Evolutionary conservation across 2,888 invertebrate species (phyloP), one percentile per base, ranked within the genome.

Genomic region (Lacanobia wlatinum): DNA sequence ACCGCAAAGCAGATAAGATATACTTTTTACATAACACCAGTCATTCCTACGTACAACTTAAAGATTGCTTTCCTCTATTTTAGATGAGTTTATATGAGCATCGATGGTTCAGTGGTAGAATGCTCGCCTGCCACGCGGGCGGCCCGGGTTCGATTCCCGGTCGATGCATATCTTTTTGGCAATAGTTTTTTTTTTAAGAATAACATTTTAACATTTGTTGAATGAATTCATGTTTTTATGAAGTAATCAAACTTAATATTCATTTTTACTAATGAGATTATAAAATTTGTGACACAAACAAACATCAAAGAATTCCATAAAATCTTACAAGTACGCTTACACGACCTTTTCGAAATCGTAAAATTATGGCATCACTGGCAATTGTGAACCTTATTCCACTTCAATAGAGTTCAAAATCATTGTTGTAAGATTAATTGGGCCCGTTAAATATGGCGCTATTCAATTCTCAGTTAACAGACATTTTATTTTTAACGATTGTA

Each of bases 91-190:
- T 0, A 0, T 6, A 69, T 48, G 62, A 94, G 95, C 96, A 95
- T 95, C 95, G 96, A 94, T 95, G 96, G 96, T 96, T 95, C 96
- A 96, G 95, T 96, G 95, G 96, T 96, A 96, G 95, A 95, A 95
- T 96, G 96, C 95, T 96, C 96, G 96, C 95, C 95, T 95, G 96
- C 95, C 95, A 95, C 95, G 95, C 95, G 95, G 95, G 92, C 91
- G 92, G 91, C 92, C 92, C 92, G 92, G 94, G 93, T 93, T 94
- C 93, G 94, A 94, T 93, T 93, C 94, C 94, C 93, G 94, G 94
- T 92, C 92, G 92, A 94, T 94, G 94, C 93, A 93, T 9, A 1
- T 1, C 55, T 78, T 85, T 85, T 84, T 78, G 50, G 0, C 1
- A 4, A 43, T 68, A 18, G 12, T n/a, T 12, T 38, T 34, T 48